Conservation (phyloP, 1,140 invertebrate genomes). For the Drosophila littoralis region DNA sequence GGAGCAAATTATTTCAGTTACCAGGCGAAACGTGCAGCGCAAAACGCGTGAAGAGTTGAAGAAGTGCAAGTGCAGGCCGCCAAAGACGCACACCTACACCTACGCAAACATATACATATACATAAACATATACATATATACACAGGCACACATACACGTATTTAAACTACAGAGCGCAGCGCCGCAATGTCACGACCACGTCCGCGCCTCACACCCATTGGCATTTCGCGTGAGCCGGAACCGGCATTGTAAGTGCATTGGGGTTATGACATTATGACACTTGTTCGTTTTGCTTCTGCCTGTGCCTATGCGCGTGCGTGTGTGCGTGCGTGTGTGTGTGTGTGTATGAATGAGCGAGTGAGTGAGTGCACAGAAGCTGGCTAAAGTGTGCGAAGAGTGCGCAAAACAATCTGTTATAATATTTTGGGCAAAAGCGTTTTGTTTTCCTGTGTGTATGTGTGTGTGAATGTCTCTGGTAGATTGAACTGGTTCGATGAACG, state of each 20-base stretch:
- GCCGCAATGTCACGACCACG: constrained; percentile 65
- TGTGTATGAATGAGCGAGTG: not conserved
- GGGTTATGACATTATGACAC: constrained; percentile 36
- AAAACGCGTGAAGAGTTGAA: constrained; percentile 25
- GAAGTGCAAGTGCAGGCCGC: constrained; percentile 51
- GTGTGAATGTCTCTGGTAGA: not conserved
- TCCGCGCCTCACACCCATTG: constrained; percentile 48
- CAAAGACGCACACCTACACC: constrained; percentile 33
- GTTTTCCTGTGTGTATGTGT: not conserved
- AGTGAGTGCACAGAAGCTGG: not conserved
- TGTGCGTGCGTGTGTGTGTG: not conserved
- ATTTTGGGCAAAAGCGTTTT: constrained; percentile 9
- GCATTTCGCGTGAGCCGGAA: constrained; percentile 55
- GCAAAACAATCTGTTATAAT: not conserved
- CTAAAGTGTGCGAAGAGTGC: not conserved
- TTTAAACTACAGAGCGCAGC: constrained; percentile 24
- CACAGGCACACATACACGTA: constrained; percentile 20
- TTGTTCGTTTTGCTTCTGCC: constrained; percentile 31
- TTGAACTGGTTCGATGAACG: constrained; percentile 7
- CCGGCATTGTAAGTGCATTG: constrained; percentile 62
- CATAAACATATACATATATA: constrained; percentile 5
- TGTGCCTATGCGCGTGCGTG: not conserved
- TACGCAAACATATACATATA: not conserved
- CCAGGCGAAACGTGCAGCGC: constrained; percentile 33
- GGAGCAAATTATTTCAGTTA: constrained; percentile 30